Evolutionary conservation across 2,113 vertebrate genomes (phyloP).

Genomic region (Lethenteron reissneri): DNA sequence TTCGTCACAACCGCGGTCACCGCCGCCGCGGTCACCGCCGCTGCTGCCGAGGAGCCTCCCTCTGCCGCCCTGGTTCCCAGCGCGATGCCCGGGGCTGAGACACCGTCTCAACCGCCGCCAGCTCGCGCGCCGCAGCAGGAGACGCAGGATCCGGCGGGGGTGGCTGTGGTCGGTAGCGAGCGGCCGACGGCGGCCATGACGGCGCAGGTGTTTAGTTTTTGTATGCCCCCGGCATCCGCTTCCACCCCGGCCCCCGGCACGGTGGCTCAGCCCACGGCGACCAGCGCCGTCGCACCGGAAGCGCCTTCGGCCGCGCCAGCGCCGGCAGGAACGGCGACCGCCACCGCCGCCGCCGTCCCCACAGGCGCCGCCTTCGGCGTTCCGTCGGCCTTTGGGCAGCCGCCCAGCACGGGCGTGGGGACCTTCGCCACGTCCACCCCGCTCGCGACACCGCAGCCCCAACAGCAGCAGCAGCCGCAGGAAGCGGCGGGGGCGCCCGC

Average conservation of each 20-base stretch:
- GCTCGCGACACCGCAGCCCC: no score
- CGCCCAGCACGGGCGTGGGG: slow-evolving; percentile 19
- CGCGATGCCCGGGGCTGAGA: not conserved
- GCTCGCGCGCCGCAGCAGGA: not conserved
- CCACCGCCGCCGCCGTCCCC: slow-evolving; percentile 11
- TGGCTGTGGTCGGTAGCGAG: no score
- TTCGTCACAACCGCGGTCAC: not conserved
- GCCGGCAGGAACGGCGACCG: not conserved
- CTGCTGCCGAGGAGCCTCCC: not conserved
- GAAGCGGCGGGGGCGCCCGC: no score
- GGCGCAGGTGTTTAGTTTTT: no score
- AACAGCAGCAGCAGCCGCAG: no score
- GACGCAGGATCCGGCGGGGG: not conserved
- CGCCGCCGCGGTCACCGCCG: not conserved
- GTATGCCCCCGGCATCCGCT: not conserved
- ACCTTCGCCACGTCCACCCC: not conserved
- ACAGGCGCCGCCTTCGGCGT: slow-evolving; percentile 26
- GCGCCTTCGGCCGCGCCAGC: slow-evolving; percentile 12
- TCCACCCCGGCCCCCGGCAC: slow-evolving; percentile 1
- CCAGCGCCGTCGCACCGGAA: not conserved
- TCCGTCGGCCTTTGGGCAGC: slow-evolving; percentile 35
- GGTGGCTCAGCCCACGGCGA: not conserved
- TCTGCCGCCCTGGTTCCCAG: not conserved
- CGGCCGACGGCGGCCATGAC: no score
- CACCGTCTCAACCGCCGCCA: no score